Conservation (phyloP, 2,797 vertebrate genomes). For the Neoniphon sammara region DNA sequence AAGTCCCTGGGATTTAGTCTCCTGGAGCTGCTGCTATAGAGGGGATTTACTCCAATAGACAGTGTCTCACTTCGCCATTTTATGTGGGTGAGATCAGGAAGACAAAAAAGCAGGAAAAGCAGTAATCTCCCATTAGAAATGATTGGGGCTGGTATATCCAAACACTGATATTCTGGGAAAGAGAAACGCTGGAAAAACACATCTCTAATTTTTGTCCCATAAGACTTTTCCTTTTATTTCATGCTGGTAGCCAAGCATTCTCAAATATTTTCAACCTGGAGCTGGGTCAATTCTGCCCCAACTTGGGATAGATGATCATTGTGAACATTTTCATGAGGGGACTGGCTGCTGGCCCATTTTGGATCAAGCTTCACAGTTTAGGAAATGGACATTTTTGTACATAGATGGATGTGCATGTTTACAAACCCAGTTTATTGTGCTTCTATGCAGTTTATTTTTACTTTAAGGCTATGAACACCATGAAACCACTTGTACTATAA, state of each 20-base stretch:
- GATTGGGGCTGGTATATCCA: conserved; percentile 3
- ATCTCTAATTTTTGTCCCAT: too few species aligned
- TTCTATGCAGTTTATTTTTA: background rate
- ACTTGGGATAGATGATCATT: too few species aligned
- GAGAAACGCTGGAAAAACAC: background rate
- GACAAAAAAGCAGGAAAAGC: conserved; percentile 42
- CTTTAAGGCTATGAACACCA: background rate
- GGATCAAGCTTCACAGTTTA: too few species aligned
- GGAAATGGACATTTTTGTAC: too few species aligned
- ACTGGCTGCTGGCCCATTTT: too few species aligned
- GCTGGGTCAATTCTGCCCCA: background rate
- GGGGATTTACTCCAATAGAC: conserved; percentile 70
- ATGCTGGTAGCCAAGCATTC: too few species aligned
- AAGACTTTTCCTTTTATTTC: too few species aligned
- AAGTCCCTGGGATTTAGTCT: conserved; percentile 74
- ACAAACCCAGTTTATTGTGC: background rate
- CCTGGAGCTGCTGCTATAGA: conserved; percentile 58
- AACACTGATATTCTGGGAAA: conserved; percentile 36
- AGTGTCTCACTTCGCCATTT: conserved; percentile 54
- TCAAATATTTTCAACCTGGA: background rate
- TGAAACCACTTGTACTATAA: background rate
- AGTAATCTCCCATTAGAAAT: conserved; percentile 54
- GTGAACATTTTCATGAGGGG: too few species aligned
- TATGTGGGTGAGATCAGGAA: conserved; percentile 64
- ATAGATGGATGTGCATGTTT: too few species aligned